phyloP scores from a whole-genome alignment of 2,113 vertebrate species.

The Neotragus moschatus region DNA sequence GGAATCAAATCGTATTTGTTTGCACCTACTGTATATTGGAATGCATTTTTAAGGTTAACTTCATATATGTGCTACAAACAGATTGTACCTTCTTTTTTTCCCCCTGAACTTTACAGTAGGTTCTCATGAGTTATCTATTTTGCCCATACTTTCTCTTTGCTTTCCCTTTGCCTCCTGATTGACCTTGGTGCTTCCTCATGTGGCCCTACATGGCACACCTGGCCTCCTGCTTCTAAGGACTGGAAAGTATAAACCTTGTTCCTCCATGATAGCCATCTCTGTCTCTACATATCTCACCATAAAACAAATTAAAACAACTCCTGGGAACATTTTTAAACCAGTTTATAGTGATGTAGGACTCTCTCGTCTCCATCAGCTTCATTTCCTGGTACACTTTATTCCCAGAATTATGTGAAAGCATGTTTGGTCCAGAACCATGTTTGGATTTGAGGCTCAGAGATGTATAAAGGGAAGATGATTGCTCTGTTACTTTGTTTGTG shows the following conservation, averaged over 20 bases:
- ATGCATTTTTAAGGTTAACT: background rate
- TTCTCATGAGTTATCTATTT: background rate
- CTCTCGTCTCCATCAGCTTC: background rate
- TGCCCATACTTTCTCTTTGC: background rate
- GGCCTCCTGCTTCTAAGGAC: background rate
- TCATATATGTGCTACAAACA: background rate
- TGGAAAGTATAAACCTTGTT: background rate
- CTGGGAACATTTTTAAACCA: background rate
- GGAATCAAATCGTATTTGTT: background rate
- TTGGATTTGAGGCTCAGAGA: background rate
- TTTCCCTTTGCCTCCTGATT: background rate
- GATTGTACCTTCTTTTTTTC: background rate
- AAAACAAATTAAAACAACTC: background rate
- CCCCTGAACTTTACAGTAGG: background rate
- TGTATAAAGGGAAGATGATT: background rate
- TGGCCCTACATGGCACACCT: background rate
- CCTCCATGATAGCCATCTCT: background rate
- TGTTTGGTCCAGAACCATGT: background rate
- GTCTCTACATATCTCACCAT: background rate
- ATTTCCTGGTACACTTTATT: background rate
- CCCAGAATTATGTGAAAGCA: background rate
- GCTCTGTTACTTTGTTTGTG: background rate
- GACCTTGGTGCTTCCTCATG: background rate
- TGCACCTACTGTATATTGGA: background rate
- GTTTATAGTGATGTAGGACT: background rate